A percentile compares a stretch with the other conserved stretches of the same genome.
These are phyloP conservation scores for Exephanes ischioxanthus DNA, from an alignment of 2,888 invertebrate genomes.

Conservation along the genomic window DNA sequence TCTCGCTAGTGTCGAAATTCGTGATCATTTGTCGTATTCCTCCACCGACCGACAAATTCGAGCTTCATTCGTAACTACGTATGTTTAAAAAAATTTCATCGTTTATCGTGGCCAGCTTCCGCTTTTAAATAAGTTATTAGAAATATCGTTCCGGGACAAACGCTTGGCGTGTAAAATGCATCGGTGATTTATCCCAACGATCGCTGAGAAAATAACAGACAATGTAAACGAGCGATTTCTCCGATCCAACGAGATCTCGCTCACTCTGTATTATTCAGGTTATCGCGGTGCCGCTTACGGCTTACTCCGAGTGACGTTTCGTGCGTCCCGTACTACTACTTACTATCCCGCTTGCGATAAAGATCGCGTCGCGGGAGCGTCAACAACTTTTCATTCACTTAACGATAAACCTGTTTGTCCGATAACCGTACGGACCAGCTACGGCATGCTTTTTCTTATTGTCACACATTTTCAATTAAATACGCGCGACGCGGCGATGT, in stretches of 20 bases:
- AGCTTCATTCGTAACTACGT: conserved; percentile 9
- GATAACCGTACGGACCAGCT: background rate
- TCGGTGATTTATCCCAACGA: background rate
- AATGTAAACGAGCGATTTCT: conserved; percentile 12
- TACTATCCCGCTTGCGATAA: conserved; percentile 18
- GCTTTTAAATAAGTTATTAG: background rate
- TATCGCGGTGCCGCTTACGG: conserved; percentile 4
- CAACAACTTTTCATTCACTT: conserved; percentile 59
- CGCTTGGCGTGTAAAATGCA: background rate
- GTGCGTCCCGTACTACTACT: conserved; percentile 34
- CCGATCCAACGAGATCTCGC: conserved; percentile 11
- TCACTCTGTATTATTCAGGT: background rate
- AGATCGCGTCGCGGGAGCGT: conserved; percentile 43
- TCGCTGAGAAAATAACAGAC: background rate
- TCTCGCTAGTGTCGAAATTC: background rate
- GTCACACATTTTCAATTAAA: background rate
- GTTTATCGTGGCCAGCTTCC: background rate
- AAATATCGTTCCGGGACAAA: background rate
- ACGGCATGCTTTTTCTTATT: background rate
- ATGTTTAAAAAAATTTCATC: conserved; percentile 24
- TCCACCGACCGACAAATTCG: background rate
- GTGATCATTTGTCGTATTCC: background rate
- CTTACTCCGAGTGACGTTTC: conserved; percentile 54
- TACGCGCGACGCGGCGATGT: background rate
- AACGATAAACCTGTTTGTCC: conserved; percentile 34